Evolutionary conservation across 2,113 vertebrate genomes (phyloP).

Genomic region (Tyrannus savana): DNA sequence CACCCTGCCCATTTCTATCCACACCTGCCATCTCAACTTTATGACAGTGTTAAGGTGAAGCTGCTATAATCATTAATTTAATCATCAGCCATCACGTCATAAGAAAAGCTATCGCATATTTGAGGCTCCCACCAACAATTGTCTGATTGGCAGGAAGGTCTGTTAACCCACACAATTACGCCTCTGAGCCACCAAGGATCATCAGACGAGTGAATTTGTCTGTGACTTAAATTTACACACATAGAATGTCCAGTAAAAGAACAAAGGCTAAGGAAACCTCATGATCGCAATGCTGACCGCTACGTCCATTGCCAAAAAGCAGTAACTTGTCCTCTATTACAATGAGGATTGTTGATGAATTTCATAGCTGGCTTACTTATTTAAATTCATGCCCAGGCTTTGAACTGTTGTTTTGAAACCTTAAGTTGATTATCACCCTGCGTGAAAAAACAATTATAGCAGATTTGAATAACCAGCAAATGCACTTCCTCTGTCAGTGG

Average conservation of each 20-base stretch:
- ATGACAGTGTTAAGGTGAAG: background rate
- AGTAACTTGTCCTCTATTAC: background rate
- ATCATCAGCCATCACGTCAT: background rate
- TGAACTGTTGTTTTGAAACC: background rate
- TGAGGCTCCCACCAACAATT: background rate
- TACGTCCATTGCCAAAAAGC: background rate
- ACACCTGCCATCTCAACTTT: constrained; percentile 13
- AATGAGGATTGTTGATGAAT: background rate
- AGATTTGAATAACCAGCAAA: constrained; percentile 7
- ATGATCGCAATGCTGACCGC: background rate
- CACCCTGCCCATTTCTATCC: background rate
- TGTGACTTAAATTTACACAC: background rate
- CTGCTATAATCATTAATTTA: background rate
- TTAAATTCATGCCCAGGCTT: background rate
- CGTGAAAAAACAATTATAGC: background rate
- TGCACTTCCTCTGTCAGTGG: background rate
- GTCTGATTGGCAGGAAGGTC: background rate
- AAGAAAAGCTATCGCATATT: background rate
- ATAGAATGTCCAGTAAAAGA: background rate
- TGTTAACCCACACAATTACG: background rate
- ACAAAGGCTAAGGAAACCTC: background rate
- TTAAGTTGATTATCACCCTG: background rate
- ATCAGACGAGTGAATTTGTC: background rate
- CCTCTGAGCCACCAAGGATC: background rate
- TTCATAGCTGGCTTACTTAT: background rate